Conservation (phyloP, 2,888 invertebrate genomes). For the Stegana nigrithorax region DNA sequence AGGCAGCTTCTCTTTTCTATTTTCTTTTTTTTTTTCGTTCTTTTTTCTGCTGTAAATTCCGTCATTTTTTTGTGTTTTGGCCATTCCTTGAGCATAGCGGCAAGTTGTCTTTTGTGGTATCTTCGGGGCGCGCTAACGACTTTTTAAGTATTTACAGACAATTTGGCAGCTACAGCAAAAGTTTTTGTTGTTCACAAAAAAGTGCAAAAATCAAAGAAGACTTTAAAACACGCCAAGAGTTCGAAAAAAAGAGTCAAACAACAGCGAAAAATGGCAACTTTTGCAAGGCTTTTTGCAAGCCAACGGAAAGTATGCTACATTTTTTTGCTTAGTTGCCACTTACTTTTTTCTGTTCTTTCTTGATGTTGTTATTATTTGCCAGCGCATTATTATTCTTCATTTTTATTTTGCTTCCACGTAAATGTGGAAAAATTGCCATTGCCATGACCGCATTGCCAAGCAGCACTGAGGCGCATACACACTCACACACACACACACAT, state of each 20-base stretch:
- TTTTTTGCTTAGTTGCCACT: conserved; percentile 23
- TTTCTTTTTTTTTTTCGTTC: too few species aligned
- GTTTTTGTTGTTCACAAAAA: background rate
- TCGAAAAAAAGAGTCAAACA: background rate
- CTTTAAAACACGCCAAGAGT: background rate
- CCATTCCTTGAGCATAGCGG: conserved; percentile 30
- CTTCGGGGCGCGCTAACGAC: conserved; percentile 47
- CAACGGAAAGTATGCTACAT: conserved; percentile 39
- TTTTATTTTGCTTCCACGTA: background rate
- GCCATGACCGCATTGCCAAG: background rate
- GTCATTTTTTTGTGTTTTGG: too few species aligned
- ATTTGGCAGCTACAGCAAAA: conserved; percentile 43
- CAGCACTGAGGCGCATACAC: background rate
- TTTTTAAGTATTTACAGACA: conserved; percentile 60
- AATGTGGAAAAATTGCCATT: conserved; percentile 4
- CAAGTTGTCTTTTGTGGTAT: background rate
- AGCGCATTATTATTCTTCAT: background rate
- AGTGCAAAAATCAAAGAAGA: background rate
- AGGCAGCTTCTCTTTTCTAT: background rate
- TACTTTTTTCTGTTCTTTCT: background rate
- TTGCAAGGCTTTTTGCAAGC: conserved; percentile 35
- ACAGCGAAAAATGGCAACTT: background rate
- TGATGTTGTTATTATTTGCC: background rate
- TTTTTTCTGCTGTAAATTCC: too few species aligned
- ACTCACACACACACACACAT: background rate